phyloP scores from a whole-genome alignment of 2,888 invertebrate species.

The Tupiocoris notatus region DNA sequence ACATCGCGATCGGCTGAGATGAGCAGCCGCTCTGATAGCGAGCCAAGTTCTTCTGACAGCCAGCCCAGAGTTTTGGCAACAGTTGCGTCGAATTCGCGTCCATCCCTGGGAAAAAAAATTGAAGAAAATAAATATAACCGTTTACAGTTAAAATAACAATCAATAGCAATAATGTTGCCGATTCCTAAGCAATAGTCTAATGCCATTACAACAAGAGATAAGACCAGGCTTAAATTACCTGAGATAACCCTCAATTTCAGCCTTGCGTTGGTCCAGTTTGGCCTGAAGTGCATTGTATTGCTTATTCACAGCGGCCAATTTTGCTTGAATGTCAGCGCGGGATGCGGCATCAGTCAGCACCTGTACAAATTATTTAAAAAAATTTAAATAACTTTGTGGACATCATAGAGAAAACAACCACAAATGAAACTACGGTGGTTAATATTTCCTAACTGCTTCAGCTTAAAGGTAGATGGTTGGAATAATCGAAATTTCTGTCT shows the following conservation, averaged over 20 bases:
- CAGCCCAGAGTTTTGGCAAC: slow-evolving; percentile 87
- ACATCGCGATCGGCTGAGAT: slow-evolving; percentile 84
- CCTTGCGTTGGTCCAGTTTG: slow-evolving; percentile 84
- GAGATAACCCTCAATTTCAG: slow-evolving; percentile 71
- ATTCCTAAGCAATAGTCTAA: background rate
- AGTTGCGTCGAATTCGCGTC: slow-evolving; percentile 83
- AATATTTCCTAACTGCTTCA: too few relatives aligned
- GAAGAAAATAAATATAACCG: too few relatives aligned
- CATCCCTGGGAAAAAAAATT: slow-evolving; percentile 61
- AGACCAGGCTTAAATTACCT: background rate
- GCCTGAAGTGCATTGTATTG: slow-evolving; percentile 85
- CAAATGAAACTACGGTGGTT: too few relatives aligned
- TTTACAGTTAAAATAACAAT: background rate
- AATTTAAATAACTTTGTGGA: background rate
- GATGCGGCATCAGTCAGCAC: slow-evolving; percentile 88
- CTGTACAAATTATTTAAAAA: background rate
- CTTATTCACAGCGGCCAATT: slow-evolving; percentile 79
- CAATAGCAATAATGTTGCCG: background rate
- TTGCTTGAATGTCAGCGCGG: slow-evolving; percentile 84
- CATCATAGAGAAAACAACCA: background rate
- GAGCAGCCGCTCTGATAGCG: slow-evolving; percentile 71
- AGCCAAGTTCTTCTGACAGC: slow-evolving; percentile 77
- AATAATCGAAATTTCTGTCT: background rate
- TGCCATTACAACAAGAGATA: background rate
- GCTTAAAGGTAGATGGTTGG: background rate